These are phyloP conservation scores for Lochmaea capreae DNA, from an alignment of 2,888 invertebrate genomes.

Conservation along the genomic window DNA sequence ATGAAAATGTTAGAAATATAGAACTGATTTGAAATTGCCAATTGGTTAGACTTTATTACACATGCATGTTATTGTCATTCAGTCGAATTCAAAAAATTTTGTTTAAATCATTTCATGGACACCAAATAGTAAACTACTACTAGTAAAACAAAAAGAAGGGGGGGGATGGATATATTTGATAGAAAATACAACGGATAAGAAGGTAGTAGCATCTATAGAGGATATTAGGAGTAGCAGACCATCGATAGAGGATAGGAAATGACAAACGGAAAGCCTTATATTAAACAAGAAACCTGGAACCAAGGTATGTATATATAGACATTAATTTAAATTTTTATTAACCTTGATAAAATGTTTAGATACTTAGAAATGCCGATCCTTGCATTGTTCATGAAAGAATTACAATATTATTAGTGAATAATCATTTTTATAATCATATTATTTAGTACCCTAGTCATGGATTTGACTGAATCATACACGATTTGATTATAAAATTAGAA, in stretches of 20 bases:
- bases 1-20: not conserved
- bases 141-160: not conserved
- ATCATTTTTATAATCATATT: not conserved
- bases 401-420: not conserved
- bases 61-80: conserved; percentile 10
- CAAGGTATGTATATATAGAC: too few relatives aligned
- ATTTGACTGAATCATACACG: not conserved
- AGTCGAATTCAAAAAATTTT: not conserved
- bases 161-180: not conserved
- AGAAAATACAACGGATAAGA: not conserved
- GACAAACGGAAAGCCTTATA: too few relatives aligned
- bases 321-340: not conserved
- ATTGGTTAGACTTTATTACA: not conserved
- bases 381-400: not conserved
- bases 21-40: not conserved
- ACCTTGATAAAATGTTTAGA: not conserved
- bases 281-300: too few relatives aligned
- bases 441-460: conserved; percentile 2
- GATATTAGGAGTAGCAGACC: too few relatives aligned
- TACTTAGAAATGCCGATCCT: not conserved
- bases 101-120: not conserved
- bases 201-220: too few relatives aligned
- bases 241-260: too few relatives aligned
- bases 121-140: not conserved
- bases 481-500: not conserved